Percentiles rank a stretch among this genome's conserved stretches.
Conservation (phyloP, 2,113 vertebrate genomes). For the Ailuropoda melanoleuca region DNA sequence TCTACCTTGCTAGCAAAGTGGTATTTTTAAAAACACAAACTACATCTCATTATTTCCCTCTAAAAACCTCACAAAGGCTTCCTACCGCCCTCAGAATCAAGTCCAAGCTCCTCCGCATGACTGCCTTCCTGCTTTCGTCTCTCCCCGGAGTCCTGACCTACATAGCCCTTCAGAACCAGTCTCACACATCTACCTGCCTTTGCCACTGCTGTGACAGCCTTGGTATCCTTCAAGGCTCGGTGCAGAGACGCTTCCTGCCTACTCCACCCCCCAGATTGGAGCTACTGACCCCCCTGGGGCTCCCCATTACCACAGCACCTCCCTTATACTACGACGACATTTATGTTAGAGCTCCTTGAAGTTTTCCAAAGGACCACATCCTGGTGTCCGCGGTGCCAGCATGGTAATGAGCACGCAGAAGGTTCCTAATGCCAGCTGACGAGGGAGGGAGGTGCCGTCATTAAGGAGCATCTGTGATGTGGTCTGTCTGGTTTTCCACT, state of each 20-base stretch:
- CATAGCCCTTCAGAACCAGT: background rate
- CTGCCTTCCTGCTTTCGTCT: background rate
- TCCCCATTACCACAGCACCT: background rate
- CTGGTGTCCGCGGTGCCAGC: background rate
- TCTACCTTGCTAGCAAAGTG: background rate
- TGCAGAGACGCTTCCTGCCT: background rate
- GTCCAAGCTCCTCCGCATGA: background rate
- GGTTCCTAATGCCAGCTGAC: background rate
- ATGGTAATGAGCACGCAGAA: background rate
- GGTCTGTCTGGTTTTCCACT: background rate
- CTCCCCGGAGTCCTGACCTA: background rate
- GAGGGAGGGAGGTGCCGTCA: background rate
- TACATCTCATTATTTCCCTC: background rate
- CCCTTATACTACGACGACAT: too few relatives aligned
- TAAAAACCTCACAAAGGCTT: constrained; percentile 9
- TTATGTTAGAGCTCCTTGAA: background rate
- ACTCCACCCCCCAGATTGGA: background rate
- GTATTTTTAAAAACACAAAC: background rate
- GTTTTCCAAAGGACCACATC: background rate
- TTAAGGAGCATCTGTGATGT: background rate
- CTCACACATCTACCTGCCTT: background rate
- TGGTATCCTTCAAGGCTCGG: background rate
- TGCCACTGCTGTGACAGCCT: background rate
- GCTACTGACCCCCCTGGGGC: background rate
- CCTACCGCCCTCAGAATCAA: background rate